phyloP scores from a whole-genome alignment of 92 coral and sea anemone species.

The Epizoanthus illoricatus region DNA sequence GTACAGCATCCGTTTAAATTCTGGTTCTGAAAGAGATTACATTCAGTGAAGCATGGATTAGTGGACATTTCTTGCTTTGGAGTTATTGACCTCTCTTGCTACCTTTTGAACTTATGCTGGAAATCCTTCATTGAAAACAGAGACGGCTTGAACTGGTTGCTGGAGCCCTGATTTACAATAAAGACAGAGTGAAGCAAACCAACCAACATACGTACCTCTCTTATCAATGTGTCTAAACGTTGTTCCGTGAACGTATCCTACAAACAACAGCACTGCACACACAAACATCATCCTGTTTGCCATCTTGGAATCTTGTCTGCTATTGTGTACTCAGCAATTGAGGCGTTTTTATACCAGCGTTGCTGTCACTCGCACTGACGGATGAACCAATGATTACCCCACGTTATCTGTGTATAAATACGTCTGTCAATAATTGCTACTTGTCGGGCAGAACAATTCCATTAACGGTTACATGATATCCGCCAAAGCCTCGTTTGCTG shows the following conservation, averaged over 20 bases:
- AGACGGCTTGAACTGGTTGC: background rate
- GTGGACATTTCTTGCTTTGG: background rate
- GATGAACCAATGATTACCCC: too few relatives aligned
- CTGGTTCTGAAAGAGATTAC: slow-evolving; percentile 21
- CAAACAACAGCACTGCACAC: background rate
- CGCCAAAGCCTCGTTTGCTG: too few relatives aligned
- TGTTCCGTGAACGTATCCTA: slow-evolving; percentile 7
- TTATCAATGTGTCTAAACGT: slow-evolving; percentile 12
- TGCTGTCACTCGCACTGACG: too few relatives aligned
- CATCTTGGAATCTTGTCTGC: slow-evolving; percentile 7
- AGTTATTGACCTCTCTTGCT: background rate
- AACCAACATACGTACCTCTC: slow-evolving; percentile 17
- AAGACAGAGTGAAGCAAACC: background rate
- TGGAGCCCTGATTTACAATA: background rate
- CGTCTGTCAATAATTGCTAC: too few relatives aligned
- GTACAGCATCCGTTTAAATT: slow-evolving; percentile 34
- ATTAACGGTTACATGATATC: too few relatives aligned
- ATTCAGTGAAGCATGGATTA: background rate
- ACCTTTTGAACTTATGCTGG: too few relatives aligned
- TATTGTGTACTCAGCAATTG: too few relatives aligned
- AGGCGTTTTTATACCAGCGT: too few relatives aligned
- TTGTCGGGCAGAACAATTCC: too few relatives aligned
- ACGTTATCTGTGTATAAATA: too few relatives aligned
- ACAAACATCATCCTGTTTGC: slow-evolving; percentile 12
- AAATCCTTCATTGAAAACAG: background rate